phyloP scores from a whole-genome alignment of 2,113 vertebrate species.

The Ondatra zibethicus region DNA sequence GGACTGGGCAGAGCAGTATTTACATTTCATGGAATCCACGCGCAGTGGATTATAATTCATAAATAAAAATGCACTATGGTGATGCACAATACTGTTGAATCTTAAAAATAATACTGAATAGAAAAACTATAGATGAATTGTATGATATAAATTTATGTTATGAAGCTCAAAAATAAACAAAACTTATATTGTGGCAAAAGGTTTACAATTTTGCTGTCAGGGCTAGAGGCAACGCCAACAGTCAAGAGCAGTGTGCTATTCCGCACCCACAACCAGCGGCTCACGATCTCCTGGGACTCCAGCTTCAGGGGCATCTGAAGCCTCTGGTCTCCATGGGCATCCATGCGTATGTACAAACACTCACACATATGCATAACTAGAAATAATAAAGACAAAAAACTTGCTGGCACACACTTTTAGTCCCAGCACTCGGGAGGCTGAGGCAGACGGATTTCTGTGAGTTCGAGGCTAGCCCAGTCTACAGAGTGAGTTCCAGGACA shows the following conservation, averaged over 20 bases:
- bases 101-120: background rate
- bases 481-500: background rate
- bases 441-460: background rate
- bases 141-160: background rate
- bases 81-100: background rate
- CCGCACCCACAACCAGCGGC: background rate
- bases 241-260: background rate
- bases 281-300: background rate
- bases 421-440: background rate
- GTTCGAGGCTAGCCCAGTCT: background rate
- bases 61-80: constrained; percentile 19
- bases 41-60: background rate
- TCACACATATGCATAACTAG: background rate
- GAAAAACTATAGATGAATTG: background rate
- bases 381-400: background rate
- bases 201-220: background rate
- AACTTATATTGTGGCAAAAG: background rate
- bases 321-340: background rate
- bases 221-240: background rate
- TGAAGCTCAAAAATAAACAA: constrained; percentile 13
- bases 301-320: background rate
- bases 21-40: background rate
- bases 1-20: background rate
- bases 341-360: background rate
- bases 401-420: background rate